Conservation (phyloP, 1,140 invertebrate genomes). For the Pseudomyrmex cubaensis region DNA sequence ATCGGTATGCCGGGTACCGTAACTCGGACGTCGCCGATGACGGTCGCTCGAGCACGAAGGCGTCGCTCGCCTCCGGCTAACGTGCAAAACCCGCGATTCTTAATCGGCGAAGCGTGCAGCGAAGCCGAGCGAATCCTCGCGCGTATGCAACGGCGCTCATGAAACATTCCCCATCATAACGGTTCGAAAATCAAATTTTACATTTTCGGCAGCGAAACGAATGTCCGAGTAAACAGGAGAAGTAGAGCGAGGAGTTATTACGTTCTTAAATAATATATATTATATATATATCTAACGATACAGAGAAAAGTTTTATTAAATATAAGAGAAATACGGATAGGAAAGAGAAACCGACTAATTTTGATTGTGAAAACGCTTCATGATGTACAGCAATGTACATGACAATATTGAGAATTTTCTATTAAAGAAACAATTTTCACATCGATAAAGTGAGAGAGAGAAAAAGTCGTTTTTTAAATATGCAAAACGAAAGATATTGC, state of each 20-base stretch:
- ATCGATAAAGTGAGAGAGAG: too few species aligned
- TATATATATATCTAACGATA: too few species aligned
- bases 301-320: too few species aligned
- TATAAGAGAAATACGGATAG: too few species aligned
- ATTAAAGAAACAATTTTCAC: too few species aligned
- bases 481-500: not conserved
- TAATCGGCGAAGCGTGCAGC: constrained; percentile 3
- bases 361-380: too few species aligned
- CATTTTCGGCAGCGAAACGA: not conserved
- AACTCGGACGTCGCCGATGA: constrained; percentile 63
- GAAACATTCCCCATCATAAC: constrained; percentile 20
- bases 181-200: not conserved
- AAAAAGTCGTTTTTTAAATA: not conserved
- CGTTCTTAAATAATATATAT: too few species aligned
- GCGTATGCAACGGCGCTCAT: constrained; percentile 27
- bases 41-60: constrained; percentile 45
- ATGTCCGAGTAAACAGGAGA: too few species aligned
- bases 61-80: constrained; percentile 30
- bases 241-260: too few species aligned
- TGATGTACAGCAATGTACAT: too few species aligned
- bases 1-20: constrained; percentile 70
- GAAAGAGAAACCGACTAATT: too few species aligned
- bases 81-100: constrained; percentile 25
- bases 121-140: not conserved
- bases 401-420: too few species aligned